Percentiles rank a stretch among this genome's conserved stretches.
Conservation (phyloP, 2,113 vertebrate species). For the Varanus salvator region DNA sequence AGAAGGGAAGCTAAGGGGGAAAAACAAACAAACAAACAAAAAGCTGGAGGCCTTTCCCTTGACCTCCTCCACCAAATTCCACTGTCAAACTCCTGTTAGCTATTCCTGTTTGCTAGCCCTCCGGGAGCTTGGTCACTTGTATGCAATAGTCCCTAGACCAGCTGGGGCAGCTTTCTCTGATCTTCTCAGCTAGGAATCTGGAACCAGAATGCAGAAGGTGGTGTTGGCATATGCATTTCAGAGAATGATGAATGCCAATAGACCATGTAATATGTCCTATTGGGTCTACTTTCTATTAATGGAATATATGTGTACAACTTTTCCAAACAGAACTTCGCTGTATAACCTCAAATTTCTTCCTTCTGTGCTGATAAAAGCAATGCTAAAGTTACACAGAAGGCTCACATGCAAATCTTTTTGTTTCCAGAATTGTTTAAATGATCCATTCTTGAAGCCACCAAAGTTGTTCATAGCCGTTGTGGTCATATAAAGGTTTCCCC, state of each 20-base stretch:
- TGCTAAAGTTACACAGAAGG: background rate
- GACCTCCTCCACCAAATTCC: too few relatives aligned
- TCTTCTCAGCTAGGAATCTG: too few relatives aligned
- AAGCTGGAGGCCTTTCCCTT: too few relatives aligned
- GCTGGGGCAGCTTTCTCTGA: too few relatives aligned
- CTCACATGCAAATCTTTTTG: background rate
- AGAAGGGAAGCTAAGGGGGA: too few relatives aligned
- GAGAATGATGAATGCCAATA: background rate
- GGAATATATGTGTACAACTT: background rate
- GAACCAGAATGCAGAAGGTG: background rate
- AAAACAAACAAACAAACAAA: too few relatives aligned
- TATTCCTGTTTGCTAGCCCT: too few relatives aligned
- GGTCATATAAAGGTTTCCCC: background rate
- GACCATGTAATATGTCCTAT: background rate
- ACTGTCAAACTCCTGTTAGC: too few relatives aligned
- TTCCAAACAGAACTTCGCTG: background rate
- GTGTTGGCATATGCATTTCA: background rate
- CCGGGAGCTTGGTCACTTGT: too few relatives aligned
- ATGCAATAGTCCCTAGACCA: too few relatives aligned
- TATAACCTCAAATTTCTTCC: background rate
- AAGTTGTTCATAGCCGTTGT: slow-evolving; percentile 27
- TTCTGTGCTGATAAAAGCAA: background rate
- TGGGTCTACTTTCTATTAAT: background rate
- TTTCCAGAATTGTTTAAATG: background rate
- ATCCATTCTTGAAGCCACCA: background rate